Base-by-base conservation (phyloP, 2,888 invertebrate genomes). In the Deilephila porcellus region DNA sequence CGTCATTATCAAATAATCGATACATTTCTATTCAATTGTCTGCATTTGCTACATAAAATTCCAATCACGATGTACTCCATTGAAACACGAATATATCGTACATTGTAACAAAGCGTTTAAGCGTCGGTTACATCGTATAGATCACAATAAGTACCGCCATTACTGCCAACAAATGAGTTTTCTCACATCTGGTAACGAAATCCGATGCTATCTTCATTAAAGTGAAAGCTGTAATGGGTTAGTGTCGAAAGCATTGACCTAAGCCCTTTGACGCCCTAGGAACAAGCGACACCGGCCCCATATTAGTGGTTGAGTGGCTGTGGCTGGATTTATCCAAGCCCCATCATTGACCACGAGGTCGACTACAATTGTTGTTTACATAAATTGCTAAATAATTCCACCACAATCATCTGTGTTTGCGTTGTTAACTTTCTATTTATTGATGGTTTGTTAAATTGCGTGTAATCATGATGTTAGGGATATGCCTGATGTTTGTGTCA, bases 341-440 rank as follows among this genome's bases (percentile, higher is more conserved):
- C 67, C 86, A 87, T 88, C 86, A 85, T 87, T 88, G 90, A 86
- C 87, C 86, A 79, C 53, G 75, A 77, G 89, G 89, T 87, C 86
- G 83, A 77, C 79, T 77, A 74, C 3, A 81, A 82, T 80, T 82
- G 80, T 79, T 88, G 86, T 87, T 83, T 86, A 83, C 84, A 81
- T 80, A 82, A 82, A 56, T 56, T 71, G 56, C 70, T 59, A 59
- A 59, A 59, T 34, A 71, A 71, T 59, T 71, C 53, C 8, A 53
- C 70, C n/a, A n/a, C 70, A 60, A 45, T 60, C 45, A 60, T 63
- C 72, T 17, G 32, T n/a, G 62, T 71, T 45, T 71, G 56, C 56
- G 70, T 56, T 71, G 59, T 56, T 59, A 56, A 71, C 56, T 71
- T 71, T 70, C 70, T 70, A 70, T 52, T 7, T 52, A 52, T 52